Evolutionary conservation across 1,140 invertebrate species (phyloP), one percentile per base, ranked within the genome.

Genomic region (Saxidomus purpurata): DNA sequence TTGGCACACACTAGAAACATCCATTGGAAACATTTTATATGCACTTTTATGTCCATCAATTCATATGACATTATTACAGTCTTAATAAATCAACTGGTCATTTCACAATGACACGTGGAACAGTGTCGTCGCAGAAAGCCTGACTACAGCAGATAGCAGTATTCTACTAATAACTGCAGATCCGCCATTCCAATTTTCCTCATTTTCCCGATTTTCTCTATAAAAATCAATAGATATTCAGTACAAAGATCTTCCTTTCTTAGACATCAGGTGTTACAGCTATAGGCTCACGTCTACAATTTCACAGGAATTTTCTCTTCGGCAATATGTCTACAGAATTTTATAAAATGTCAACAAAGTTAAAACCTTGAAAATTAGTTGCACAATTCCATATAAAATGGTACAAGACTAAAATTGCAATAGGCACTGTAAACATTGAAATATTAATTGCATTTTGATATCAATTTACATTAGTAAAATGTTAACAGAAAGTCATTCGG

Each of bases 251-350:
- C 25, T 34, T 40, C 6, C 47, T 25, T 40, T 74, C 69, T 49
- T 59, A 79, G 76, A 79, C 76, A 79, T 79, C 43, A 79, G 76
- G 76, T 79, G 76, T 52, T n/a, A 74, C 22, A 52, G 67, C 9
- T 11, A 49, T 49, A 55, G 49, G 31, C 76, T 25, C 28, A 79
- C 47, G 22, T 79, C 49, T 55, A 79, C 49, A 52, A 55, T 79
- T 79, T 79, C 76, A 79, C 76, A 79, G 76, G 40, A 74, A 40
- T 74, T 43, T 74, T 25, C 38, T 11, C 31, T 19, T 3, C 38
- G 43, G 36, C 69, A 34, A 74, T 25, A 43, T 38, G 36, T 74
- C 22, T 38, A 74, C 1, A 40, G 40, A 6, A 40, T 59, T 59
- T 59, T 19, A 22, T 22, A 59, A 59, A 59, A 19, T n/a, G 55